Base-by-base conservation (phyloP, 2,797 vertebrate genomes). In the Acanthurus lineatus region DNA sequence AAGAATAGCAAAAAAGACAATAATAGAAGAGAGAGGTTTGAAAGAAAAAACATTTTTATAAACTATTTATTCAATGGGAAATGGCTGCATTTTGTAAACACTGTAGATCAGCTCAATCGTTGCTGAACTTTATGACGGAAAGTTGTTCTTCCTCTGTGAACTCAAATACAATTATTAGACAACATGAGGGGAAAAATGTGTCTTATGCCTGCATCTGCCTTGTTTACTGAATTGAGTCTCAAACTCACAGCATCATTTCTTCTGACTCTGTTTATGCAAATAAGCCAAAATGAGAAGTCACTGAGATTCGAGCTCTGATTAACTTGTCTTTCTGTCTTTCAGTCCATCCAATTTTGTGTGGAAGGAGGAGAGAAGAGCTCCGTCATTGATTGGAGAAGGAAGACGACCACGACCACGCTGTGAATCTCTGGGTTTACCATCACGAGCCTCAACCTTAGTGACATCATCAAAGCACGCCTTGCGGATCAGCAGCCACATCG, bases 301-400 rank as follows among this genome's bases (percentile, higher is more conserved):
- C 52, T 19, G 17, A 28, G 15, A 7, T 44, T 5, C 2, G 25
- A 8, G 2, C 7, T 44, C 57, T 57, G 48, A 32, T 32, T 62
- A 44, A 51, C 22, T 59, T 1, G 7, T 59, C 16, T 42, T 5
- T 56, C 52, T 84, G 9, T 38, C 4, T 70, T 8, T 17, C 89
- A 94, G 94, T 89, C 81, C 80, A 88, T 90, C 90, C 54, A 67
- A 92, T 89, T 84, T 90, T 88, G 90, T 91, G 94, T 93, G 93
- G 84, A 91, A 91, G 85, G 59, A 89, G 90, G 79, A 81, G 88
- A 86, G 67, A 84, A 54, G 85, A 88, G 58, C 82, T 63, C 72
- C 19, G 48, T 88, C 86, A 82, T 82, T 91, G 92, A 93, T 35
- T 78, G 93, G 92, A 94, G 90, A 87, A 90, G 90, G 91, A 92